Conservation (phyloP, 2,113 vertebrate genomes). For the Speoplatyrhinus poulsoni region DNA sequence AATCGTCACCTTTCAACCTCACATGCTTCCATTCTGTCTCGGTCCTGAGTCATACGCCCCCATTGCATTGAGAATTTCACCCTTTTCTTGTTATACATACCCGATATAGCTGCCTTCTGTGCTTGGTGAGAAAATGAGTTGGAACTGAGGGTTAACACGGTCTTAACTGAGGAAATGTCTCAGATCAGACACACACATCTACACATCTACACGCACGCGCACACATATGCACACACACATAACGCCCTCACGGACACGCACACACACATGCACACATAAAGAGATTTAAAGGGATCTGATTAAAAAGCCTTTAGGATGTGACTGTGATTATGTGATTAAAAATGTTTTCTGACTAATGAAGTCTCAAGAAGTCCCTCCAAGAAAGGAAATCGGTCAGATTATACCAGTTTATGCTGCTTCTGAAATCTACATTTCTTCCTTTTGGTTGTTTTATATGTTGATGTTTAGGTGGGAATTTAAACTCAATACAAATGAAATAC, state of each 20-base stretch:
- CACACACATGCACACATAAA: slow-evolving; percentile 5
- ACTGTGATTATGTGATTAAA: neutral
- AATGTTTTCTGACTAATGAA: neutral
- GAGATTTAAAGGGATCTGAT: slow-evolving; percentile 1
- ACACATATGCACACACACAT: slow-evolving; percentile 5
- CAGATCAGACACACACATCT: neutral
- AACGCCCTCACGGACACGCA: neutral
- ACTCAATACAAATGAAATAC: neutral
- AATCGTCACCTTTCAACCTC: slow-evolving; percentile 50
- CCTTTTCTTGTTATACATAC: slow-evolving; percentile 13
- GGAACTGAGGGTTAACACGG: neutral
- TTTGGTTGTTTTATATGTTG: neutral
- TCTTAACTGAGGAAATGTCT: neutral
- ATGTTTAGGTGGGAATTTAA: neutral
- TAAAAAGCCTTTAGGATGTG: neutral
- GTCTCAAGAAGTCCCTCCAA: slow-evolving; percentile 5
- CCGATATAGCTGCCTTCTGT: slow-evolving; percentile 43
- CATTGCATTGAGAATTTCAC: neutral
- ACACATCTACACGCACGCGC: neutral
- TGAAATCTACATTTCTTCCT: neutral
- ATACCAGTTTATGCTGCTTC: neutral
- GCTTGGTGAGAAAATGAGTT: slow-evolving; percentile 15
- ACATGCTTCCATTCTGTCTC: slow-evolving; percentile 26
- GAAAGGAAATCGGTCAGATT: neutral
- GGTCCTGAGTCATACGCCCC: slow-evolving; percentile 49